A percentile compares a stretch with the other conserved stretches of the same genome.
Conservation (phyloP, 2,888 invertebrate species). For the Lagria hirta region DNA sequence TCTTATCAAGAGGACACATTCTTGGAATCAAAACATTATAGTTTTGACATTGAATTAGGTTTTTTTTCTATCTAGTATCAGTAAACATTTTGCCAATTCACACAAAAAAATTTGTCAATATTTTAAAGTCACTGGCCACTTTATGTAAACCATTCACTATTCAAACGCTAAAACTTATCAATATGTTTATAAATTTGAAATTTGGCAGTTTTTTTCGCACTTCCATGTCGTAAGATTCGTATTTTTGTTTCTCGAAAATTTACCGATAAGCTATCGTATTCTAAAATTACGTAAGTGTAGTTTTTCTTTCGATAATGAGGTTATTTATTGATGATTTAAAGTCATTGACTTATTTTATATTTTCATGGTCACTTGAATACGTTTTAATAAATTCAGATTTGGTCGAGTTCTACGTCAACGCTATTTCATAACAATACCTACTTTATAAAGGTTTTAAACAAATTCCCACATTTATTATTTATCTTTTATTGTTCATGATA, state of each 20-base stretch:
- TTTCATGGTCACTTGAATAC: slow-evolving; percentile 22
- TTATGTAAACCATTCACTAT: slow-evolving; percentile 18
- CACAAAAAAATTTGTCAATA: slow-evolving; percentile 17
- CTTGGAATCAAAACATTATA: slow-evolving; percentile 1
- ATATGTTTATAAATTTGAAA: slow-evolving; percentile 20
- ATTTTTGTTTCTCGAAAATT: slow-evolving; percentile 25
- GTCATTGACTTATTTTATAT: slow-evolving; percentile 25
- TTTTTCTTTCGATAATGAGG: slow-evolving; percentile 15
- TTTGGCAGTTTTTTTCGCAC: slow-evolving; percentile 16
- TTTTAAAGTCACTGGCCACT: slow-evolving; percentile 25
- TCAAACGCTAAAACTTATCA: slow-evolving; percentile 18
- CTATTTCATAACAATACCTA: no score
- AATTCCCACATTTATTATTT: no score
- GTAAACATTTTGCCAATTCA: slow-evolving; percentile 19
- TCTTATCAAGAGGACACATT: not conserved
- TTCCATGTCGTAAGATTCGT: slow-evolving; percentile 17
- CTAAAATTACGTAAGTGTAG: slow-evolving; percentile 21
- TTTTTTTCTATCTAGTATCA: slow-evolving; percentile 13
- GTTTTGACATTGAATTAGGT: slow-evolving; percentile 20
- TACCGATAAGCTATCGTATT: slow-evolving; percentile 15
- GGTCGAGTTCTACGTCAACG: slow-evolving; percentile 2
- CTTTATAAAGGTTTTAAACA: no score
- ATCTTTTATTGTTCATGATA: no score
- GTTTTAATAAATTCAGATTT: slow-evolving; percentile 8
- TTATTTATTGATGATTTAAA: slow-evolving; percentile 7